Conservation (phyloP, 1,140 invertebrate genomes). For the Drosophila malerkotliana region DNA sequence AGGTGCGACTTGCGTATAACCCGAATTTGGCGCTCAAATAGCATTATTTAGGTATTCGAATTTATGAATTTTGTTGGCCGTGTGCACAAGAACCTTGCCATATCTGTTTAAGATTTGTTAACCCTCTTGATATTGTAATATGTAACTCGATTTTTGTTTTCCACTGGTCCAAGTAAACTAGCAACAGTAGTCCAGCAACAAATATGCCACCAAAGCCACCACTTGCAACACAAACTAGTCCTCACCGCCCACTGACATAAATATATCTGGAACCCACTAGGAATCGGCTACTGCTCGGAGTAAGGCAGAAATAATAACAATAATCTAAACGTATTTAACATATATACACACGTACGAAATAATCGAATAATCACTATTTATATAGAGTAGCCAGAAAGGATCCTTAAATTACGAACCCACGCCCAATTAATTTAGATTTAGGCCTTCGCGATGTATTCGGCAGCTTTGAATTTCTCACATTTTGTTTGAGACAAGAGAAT, state of each 20-base stretch:
- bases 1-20: constrained; percentile 50
- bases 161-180: constrained; percentile 74
- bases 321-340: constrained; percentile 69
- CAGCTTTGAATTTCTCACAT: constrained; percentile 42
- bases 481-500: constrained; percentile 49
- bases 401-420: constrained; percentile 51
- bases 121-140: constrained; percentile 36
- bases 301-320: constrained; percentile 66
- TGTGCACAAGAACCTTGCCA: constrained; percentile 70
- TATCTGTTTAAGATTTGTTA: constrained; percentile 68
- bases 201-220: constrained; percentile 54
- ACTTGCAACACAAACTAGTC: constrained; percentile 72
- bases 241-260: constrained; percentile 48
- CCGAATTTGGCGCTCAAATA: constrained; percentile 83
- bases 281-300: constrained; percentile 72
- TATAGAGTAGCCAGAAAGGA: constrained; percentile 56
- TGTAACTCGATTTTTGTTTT: constrained; percentile 40
- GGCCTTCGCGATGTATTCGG: constrained; percentile 43
- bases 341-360: constrained; percentile 57
- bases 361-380: constrained; percentile 74
- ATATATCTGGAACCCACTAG: constrained; percentile 45
- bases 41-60: constrained; percentile 79
- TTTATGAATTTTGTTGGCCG: constrained; percentile 64
- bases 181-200: constrained; percentile 63
- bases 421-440: constrained; percentile 61